Percentiles rank a stretch among this genome's conserved stretches.
Evolutionary conservation across 2,113 vertebrate species (phyloP).

Genomic region (Procapra przewalskii): DNA sequence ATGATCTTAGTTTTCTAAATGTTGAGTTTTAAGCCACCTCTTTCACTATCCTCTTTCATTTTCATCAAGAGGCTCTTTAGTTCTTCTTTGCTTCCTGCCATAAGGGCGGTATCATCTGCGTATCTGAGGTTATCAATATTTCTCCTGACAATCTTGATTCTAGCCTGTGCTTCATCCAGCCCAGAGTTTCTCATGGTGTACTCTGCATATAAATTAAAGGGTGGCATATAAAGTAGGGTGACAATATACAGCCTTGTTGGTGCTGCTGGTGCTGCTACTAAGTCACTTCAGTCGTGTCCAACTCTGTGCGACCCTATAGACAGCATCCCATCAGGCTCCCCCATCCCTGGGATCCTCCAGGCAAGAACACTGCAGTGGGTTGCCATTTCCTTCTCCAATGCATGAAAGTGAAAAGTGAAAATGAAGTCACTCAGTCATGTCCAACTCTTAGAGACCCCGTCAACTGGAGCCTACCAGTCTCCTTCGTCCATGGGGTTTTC

Average conservation of each 20-base stretch:
- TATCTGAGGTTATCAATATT: neutral
- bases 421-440: fast-evolving
- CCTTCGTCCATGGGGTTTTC: neutral
- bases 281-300: neutral
- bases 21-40: neutral
- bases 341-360: neutral
- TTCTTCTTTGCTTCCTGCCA: neutral
- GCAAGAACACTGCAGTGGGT: neutral
- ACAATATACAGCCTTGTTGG: neutral
- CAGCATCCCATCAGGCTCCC: neutral
- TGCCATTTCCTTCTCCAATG: neutral
- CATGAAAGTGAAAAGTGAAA: neutral
- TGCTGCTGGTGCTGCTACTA: neutral
- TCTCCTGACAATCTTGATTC: neutral
- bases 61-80: neutral
- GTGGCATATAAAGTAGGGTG: neutral
- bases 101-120: neutral
- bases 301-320: neutral
- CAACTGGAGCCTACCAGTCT: neutral
- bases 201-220: neutral
- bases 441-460: neutral
- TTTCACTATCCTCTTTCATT: neutral
- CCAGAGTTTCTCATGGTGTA: neutral
- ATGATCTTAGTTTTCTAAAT: neutral
- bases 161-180: neutral